A percentile compares a stretch with the other conserved stretches of the same genome.
phyloP scores from a whole-genome alignment of 2,797 vertebrate genomes.

The Myoxocephalus aenaeus region DNA sequence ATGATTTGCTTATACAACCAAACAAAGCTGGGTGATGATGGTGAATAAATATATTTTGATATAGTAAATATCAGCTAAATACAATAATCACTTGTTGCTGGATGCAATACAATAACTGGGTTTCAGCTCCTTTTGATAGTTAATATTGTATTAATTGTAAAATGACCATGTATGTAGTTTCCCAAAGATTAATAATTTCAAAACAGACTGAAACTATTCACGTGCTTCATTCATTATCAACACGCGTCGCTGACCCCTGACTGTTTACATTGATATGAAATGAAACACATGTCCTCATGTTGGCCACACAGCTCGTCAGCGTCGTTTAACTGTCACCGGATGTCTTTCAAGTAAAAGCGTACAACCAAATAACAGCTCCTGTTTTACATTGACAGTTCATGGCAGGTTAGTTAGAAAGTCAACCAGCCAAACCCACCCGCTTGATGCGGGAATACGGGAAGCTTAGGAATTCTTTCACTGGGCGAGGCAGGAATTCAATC shows the following conservation, averaged over 20 bases:
- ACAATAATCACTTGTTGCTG: neutral
- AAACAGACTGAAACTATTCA: neutral
- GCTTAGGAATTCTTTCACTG: conserved; percentile 71
- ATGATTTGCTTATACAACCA: neutral
- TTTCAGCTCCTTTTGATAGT: neutral
- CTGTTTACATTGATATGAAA: neutral
- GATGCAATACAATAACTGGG: neutral
- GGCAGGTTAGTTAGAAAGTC: conserved; percentile 53
- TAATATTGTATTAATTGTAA: neutral
- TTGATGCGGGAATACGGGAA: conserved; percentile 55
- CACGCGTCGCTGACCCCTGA: neutral
- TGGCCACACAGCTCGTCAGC: neutral
- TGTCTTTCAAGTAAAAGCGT: neutral
- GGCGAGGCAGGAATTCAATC: conserved; percentile 80
- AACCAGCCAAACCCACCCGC: conserved; percentile 39
- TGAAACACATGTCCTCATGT: neutral
- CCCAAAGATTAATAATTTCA: neutral
- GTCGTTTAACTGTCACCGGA: neutral
- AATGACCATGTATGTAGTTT: neutral
- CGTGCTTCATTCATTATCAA: neutral
- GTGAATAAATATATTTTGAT: neutral
- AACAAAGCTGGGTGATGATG: neutral
- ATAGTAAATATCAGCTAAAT: neutral
- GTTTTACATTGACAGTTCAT: conserved; percentile 28
- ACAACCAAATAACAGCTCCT: neutral